Evolutionary conservation across 1,140 invertebrate species (phyloP), one percentile per base, ranked within the genome.

Genomic region (Brachystomella parvula): DNA sequence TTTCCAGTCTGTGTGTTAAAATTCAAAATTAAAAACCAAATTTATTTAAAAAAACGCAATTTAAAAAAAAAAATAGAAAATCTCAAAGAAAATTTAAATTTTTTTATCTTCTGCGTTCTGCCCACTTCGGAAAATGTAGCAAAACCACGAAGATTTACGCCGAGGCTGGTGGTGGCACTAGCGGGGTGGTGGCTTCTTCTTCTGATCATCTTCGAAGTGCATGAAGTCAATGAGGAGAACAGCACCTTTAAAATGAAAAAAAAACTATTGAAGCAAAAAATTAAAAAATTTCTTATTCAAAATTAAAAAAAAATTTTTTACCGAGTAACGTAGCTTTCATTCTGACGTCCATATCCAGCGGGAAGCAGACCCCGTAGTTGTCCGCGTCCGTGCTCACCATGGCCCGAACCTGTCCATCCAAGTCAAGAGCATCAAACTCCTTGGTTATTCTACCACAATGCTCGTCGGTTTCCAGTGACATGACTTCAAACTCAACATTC

Each of bases 251-350:
- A 9, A 44, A 19, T 19, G 9, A 9, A 9, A 44, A 9, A 44
- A 44, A 44, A 44, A 44, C 19, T 9, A 44, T 19, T 44, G 6
- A 44, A 9, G 39, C 19, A 44, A 44, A 44, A 9, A 44, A 44
- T 44, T 9, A 44, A 6, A 44, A 44, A 9, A n/a, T n/a, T n/a
- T n/a, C n/a, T n/a, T n/a, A n/a, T n/a, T n/a, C n/a, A n/a, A n/a
- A n/a, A n/a, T n/a, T n/a, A n/a, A n/a, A n/a, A n/a, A n/a, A n/a
- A n/a, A n/a, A n/a, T n/a, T n/a, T n/a, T n/a, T n/a, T n/a, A n/a
- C 24, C 58, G 31, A 60, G 58, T 12, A 60, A 29, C 12, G 58
- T 60, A 3, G 58, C 58, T 24, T 60, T 60, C 58, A 60, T 60
- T 19, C 58, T 29, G 3, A 24, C 3, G 17, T 60, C 29, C 58